Evolutionary conservation across 35 echinoderm and acorn worm genomes (phyloP).

Genomic region (Ophioderma brevispina): DNA sequence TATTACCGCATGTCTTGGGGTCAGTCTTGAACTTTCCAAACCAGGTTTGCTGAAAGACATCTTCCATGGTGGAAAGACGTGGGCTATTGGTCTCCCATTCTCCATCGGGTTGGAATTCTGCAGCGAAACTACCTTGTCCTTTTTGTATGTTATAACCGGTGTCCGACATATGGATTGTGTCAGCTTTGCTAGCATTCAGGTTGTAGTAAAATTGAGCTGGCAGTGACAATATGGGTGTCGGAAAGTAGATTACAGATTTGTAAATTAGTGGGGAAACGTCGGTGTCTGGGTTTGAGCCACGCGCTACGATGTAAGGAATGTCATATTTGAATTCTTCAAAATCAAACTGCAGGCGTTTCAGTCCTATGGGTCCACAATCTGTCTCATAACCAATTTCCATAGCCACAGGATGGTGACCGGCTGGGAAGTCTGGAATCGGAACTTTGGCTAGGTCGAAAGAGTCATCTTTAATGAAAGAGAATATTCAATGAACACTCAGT

Average conservation of each 20-base stretch:
- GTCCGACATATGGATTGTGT: background rate
- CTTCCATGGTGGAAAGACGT: background rate
- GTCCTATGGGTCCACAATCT: background rate
- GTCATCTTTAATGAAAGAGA: too few species aligned
- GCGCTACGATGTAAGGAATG: background rate
- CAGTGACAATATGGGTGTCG: too few species aligned
- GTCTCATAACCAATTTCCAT: constrained; percentile 27
- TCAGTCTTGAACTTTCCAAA: background rate
- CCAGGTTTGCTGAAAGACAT: background rate
- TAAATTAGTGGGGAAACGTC: constrained; percentile 2
- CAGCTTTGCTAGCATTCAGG: background rate
- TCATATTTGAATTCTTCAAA: constrained; percentile 30
- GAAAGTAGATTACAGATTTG: constrained; percentile 9
- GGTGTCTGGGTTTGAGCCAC: background rate
- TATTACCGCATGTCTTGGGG: background rate
- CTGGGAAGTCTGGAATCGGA: constrained; percentile 2
- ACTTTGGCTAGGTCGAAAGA: constrained; percentile 1
- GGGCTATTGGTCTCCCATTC: background rate
- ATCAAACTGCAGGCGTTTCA: background rate
- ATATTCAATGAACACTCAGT: too few species aligned
- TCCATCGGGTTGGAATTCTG: background rate
- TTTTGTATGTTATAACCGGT: background rate
- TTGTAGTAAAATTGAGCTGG: background rate
- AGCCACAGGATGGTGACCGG: constrained; percentile 15
- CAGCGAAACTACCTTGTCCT: background rate